These are phyloP conservation scores for Octodonta nipae DNA, from an alignment of 2,888 invertebrate genomes.

Conservation along the genomic window DNA sequence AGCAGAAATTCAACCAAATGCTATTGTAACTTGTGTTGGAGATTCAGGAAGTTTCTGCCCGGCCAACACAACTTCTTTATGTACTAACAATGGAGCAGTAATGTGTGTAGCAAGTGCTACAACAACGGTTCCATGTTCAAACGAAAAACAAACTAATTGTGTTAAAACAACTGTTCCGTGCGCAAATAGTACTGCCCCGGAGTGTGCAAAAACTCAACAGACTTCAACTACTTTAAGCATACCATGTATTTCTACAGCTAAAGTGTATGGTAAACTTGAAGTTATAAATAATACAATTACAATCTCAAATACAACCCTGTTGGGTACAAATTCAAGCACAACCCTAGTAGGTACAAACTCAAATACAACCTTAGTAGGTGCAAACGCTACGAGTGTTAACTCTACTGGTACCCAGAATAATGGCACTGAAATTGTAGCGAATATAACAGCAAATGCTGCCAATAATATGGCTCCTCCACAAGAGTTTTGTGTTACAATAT, in stretches of 20 bases:
- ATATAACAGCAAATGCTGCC: no score
- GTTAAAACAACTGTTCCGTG: slow-evolving; percentile 28
- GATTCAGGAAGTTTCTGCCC: slow-evolving; percentile 30
- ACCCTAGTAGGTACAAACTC: no score
- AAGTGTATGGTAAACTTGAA: slow-evolving; percentile 20
- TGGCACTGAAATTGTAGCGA: no score
- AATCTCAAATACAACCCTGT: slow-evolving; percentile 10
- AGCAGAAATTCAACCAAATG: slow-evolving; percentile 25
- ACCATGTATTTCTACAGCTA: slow-evolving; percentile 28
- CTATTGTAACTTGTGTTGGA: slow-evolving; percentile 27
- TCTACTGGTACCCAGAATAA: no score
- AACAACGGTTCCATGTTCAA: slow-evolving; percentile 27
- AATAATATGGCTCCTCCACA: no score
- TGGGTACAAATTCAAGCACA: no score
- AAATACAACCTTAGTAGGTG: no score
- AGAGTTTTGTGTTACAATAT: no score
- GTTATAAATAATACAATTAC: slow-evolving; percentile 22
- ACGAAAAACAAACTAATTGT: slow-evolving; percentile 24
- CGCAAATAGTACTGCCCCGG: slow-evolving; percentile 24
- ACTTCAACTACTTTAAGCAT: slow-evolving; percentile 22
- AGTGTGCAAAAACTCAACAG: slow-evolving; percentile 18
- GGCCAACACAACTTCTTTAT: slow-evolving; percentile 28
- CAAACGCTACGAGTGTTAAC: no score
- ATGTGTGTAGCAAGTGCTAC: slow-evolving; percentile 30
- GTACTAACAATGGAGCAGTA: slow-evolving; percentile 31